A percentile compares a stretch with the other conserved stretches of the same genome.
Conservation (phyloP, 2,888 invertebrate genomes). For the Calameuta filiformis region DNA sequence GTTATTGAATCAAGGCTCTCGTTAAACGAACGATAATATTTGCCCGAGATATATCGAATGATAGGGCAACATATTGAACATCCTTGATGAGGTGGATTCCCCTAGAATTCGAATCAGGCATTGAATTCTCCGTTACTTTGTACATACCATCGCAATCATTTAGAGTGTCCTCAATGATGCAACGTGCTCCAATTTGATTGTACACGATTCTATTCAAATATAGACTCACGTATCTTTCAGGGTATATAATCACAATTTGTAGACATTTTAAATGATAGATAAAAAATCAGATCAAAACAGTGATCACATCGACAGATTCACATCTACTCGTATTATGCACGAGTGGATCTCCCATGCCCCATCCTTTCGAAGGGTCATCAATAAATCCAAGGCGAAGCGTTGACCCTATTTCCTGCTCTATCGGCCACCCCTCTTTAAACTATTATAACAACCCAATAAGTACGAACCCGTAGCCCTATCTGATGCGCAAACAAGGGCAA, state of each 20-base stretch:
- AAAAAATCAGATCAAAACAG: background rate
- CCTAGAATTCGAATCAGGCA: background rate
- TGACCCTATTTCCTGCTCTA: background rate
- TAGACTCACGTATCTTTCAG: background rate
- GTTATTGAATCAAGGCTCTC: constrained; percentile 3
- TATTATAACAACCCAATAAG: background rate
- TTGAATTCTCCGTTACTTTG: background rate
- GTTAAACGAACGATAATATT: constrained; percentile 5
- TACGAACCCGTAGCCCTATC: background rate
- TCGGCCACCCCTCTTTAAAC: background rate
- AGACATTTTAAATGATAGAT: background rate
- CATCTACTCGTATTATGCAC: background rate
- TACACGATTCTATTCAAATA: background rate
- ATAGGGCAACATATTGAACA: background rate
- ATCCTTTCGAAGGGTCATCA: background rate
- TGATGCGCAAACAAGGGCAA: background rate
- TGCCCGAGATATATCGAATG: background rate
- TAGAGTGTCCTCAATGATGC: background rate
- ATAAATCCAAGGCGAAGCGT: background rate
- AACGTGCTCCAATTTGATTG: background rate
- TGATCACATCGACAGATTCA: background rate
- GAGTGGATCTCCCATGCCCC: background rate
- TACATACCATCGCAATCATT: background rate
- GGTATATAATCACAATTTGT: background rate
- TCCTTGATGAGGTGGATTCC: background rate